A percentile compares a stretch with the other conserved stretches of the same genome.
Conservation (phyloP, 2,797 vertebrate species). For the Crax fasciolata region DNA sequence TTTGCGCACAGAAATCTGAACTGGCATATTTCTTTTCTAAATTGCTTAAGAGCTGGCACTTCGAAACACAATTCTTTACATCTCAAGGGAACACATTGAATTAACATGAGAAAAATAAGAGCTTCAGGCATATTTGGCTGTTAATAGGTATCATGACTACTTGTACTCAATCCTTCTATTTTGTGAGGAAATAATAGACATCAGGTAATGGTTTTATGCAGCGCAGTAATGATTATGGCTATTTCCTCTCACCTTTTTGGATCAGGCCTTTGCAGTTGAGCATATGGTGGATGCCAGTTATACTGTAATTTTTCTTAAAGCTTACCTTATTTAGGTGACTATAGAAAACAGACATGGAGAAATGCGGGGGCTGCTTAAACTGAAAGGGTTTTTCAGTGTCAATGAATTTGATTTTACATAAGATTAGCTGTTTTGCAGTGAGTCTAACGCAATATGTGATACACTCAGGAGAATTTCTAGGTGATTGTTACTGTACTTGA, state of each 20-base stretch:
- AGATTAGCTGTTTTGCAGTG: background rate
- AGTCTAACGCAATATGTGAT: background rate
- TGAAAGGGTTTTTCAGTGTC: background rate
- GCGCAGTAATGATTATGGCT: background rate
- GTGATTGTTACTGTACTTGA: background rate
- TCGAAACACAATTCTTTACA: background rate
- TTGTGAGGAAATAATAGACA: background rate
- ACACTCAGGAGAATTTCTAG: background rate
- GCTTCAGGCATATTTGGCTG: background rate
- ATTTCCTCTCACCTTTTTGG: background rate
- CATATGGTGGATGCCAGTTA: background rate
- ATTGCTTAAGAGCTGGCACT: background rate
- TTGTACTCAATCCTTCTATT: background rate
- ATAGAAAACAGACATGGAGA: background rate
- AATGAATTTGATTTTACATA: background rate
- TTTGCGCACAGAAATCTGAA: background rate
- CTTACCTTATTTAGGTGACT: background rate
- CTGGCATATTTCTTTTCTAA: background rate
- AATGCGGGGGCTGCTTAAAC: background rate
- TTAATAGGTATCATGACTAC: background rate
- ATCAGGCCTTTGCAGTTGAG: background rate
- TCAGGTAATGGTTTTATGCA: background rate
- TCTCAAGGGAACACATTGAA: background rate
- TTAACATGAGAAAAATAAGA: background rate
- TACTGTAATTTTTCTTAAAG: background rate